Evolutionary conservation across 2,888 invertebrate genomes (phyloP).

Genomic region (Lypha dubia): DNA sequence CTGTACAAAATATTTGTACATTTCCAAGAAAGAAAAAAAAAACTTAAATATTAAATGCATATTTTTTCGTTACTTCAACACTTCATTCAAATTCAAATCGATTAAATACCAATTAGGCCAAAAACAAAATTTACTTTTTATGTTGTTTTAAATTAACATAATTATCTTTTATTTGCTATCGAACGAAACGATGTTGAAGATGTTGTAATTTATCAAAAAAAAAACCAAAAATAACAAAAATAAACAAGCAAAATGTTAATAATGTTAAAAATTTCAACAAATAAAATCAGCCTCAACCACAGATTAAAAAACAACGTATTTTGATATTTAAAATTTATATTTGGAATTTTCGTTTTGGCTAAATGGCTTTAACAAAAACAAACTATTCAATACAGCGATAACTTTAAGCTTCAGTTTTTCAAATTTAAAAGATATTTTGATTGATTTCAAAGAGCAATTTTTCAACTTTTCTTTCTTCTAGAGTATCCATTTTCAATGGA

Average conservation of each 20-base stretch:
- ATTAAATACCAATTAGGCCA: constrained; percentile 2
- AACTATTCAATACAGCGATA: background rate
- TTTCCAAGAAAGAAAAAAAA: background rate
- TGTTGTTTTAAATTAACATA: constrained; percentile 5
- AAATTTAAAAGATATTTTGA: too few species aligned
- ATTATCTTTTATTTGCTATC: background rate
- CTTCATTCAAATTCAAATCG: constrained; percentile 4
- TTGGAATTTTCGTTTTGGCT: background rate
- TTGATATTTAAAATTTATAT: background rate
- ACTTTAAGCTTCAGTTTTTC: background rate
- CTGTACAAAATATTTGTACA: background rate
- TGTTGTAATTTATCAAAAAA: constrained; percentile 27
- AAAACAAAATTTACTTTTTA: constrained; percentile 1
- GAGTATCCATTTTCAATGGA: too few species aligned
- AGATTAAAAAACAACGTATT: constrained; percentile 1
- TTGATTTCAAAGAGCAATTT: too few species aligned
- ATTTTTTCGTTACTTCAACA: background rate
- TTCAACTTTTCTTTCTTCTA: too few species aligned
- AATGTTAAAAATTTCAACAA: constrained; percentile 5
- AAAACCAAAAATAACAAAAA: background rate
- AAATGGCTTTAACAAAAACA: background rate
- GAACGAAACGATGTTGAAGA: background rate
- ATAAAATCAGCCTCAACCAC: background rate
- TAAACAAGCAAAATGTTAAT: background rate
- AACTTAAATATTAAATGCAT: background rate